Evolutionary conservation across 2,888 invertebrate species (phyloP).

Genomic region (Tachina lurida): DNA sequence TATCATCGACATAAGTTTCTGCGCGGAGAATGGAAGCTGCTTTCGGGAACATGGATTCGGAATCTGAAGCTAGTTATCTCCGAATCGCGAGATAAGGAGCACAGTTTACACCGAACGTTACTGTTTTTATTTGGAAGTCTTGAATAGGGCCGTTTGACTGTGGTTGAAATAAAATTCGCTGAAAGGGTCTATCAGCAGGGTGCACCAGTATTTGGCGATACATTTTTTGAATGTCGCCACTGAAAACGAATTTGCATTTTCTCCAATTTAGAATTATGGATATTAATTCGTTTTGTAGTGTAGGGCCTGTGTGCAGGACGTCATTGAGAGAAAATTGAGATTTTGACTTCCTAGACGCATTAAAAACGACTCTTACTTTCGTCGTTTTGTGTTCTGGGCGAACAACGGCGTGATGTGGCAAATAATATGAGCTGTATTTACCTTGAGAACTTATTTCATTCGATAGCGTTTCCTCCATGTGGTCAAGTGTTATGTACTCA

Average conservation of each 20-base stretch:
- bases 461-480: neutral
- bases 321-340: neutral
- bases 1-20: neutral
- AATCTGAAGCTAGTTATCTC: neutral
- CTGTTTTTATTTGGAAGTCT: neutral
- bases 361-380: neutral
- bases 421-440: neutral
- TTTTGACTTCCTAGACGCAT: neutral
- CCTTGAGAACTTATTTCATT: neutral
- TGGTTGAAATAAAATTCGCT: neutral
- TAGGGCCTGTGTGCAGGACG: neutral
- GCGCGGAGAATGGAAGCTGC: neutral
- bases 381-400: neutral
- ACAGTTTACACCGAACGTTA: neutral
- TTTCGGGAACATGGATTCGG: neutral
- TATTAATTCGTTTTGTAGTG: neutral
- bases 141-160: neutral
- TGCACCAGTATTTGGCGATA: neutral
- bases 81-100: neutral
- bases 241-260: neutral
- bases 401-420: neutral
- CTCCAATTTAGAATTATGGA: no score
- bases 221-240: constrained; percentile 6
- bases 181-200: neutral
- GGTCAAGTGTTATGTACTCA: neutral